Evolutionary conservation across 2,113 vertebrate species (phyloP), one percentile per base, ranked within the genome.

Genomic region (Ophthalmotilapia sp.): DNA sequence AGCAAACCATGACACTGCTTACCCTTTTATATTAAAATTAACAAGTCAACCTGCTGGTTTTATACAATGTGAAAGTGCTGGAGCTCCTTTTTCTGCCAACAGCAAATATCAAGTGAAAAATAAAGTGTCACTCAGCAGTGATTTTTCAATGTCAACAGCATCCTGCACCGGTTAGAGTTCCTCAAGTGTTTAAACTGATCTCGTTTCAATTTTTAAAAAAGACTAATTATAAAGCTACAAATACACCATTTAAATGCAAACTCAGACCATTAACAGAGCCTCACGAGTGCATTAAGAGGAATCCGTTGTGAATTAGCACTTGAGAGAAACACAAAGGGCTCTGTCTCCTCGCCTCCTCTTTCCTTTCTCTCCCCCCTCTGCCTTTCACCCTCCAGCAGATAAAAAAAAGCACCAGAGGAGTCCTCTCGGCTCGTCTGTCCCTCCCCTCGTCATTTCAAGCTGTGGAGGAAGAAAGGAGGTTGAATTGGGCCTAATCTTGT

Each of bases 301-400:
- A 96, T 96, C 96, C 95, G 93, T 94, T 95, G 81, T 96, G 97
- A 97, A 97, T 97, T 97, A 97, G 95, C 96, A 96, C 96, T 97
- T 95, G 94, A 80, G 96, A 77, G 96, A 95, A 96, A 96, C 96
- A 96, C 96, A 96, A 97, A 95, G 92, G 94, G 92, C 91, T 31
- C 12, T 88, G 33, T 77, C 70, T 38, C 31, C 80, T 65, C 79
- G 49, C 84, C 86, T 51, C 79, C 53, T 31, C 26, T 31, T 31
- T 51, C 45, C 2, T 51, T 33, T 51, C 73, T 77, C 45, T 31
- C 45, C 45, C 73, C 73, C 36, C 45, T 40, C 95, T 80, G 92
- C 94, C 92, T 96, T 97, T 97, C 95, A 83, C 1, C 55, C 89
- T 38, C n/a, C 79, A n/a, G 58, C 55, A 87, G 60, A 83, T 79